Percentiles rank a stretch among this genome's conserved stretches.
Evolutionary conservation across 92 coral and sea anemone genomes (phyloP).

Genomic region (Phenganax subtilis): DNA sequence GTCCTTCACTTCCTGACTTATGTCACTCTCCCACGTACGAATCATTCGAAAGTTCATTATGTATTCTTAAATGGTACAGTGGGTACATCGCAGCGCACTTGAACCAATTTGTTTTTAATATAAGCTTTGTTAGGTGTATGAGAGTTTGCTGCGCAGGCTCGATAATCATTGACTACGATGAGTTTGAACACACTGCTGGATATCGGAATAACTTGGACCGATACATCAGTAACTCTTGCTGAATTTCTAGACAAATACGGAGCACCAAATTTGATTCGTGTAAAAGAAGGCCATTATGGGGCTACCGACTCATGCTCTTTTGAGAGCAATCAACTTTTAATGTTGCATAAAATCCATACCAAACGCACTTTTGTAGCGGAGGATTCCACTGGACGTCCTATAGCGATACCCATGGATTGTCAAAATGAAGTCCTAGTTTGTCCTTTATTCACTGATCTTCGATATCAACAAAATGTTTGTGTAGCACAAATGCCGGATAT

Average conservation of each 20-base stretch:
- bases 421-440: neutral
- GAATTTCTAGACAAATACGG: neutral
- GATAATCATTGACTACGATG: too few relatives aligned
- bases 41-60: too few relatives aligned
- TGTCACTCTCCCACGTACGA: too few relatives aligned
- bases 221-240: neutral
- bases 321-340: neutral
- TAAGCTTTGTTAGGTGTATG: too few relatives aligned
- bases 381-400: neutral
- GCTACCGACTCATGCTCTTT: neutral
- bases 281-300: neutral
- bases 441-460: neutral
- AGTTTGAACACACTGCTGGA: too few relatives aligned
- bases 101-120: too few relatives aligned
- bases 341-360: neutral
- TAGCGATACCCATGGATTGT: neutral
- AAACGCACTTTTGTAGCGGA: neutral
- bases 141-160: too few relatives aligned
- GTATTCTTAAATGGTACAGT: too few relatives aligned
- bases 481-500: neutral
- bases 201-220: neutral
- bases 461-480: neutral
- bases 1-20: too few relatives aligned
- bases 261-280: neutral
- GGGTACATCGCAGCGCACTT: too few relatives aligned